These are phyloP conservation scores for Lacerta viridis DNA, from an alignment of 2,797 vertebrate species.

Conservation along the genomic window DNA sequence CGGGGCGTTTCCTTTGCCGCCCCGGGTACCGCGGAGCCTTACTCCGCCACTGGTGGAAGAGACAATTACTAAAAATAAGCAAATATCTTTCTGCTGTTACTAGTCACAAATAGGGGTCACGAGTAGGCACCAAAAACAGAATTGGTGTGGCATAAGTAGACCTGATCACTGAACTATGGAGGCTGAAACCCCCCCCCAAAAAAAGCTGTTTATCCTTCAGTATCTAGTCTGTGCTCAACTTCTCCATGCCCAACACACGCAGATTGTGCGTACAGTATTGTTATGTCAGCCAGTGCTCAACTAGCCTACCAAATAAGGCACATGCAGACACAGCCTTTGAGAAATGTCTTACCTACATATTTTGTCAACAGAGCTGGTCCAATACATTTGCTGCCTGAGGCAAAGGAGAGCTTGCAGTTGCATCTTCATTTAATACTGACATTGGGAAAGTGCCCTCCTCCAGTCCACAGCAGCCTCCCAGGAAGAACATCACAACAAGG, in stretches of 20 bases:
- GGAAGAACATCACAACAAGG: neutral
- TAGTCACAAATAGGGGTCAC: neutral
- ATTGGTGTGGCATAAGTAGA: neutral
- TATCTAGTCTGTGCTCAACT: neutral
- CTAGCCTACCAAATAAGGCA: neutral
- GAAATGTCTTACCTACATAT: neutral
- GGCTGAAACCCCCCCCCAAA: neutral
- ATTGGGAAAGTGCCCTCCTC: too few species aligned
- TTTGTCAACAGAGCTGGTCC: neutral
- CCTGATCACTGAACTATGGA: too few species aligned
- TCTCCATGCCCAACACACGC: neutral
- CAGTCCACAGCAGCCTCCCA: neutral
- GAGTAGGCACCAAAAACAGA: neutral
- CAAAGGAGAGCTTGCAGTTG: too few species aligned
- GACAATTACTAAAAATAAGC: neutral
- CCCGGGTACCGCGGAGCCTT: too few species aligned
- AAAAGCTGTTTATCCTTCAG: neutral
- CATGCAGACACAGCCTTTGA: neutral
- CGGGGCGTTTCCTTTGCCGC: too few species aligned
- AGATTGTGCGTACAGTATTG: neutral
- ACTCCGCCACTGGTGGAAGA: too few species aligned
- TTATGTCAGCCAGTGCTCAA: neutral
- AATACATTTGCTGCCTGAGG: too few species aligned
- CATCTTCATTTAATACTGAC: too few species aligned
- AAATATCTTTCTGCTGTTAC: neutral